Percentiles rank a stretch among this genome's conserved stretches.
Evolutionary conservation across 2,113 vertebrate species (phyloP).

Genomic region (Ictidomys tridecemlineatus): DNA sequence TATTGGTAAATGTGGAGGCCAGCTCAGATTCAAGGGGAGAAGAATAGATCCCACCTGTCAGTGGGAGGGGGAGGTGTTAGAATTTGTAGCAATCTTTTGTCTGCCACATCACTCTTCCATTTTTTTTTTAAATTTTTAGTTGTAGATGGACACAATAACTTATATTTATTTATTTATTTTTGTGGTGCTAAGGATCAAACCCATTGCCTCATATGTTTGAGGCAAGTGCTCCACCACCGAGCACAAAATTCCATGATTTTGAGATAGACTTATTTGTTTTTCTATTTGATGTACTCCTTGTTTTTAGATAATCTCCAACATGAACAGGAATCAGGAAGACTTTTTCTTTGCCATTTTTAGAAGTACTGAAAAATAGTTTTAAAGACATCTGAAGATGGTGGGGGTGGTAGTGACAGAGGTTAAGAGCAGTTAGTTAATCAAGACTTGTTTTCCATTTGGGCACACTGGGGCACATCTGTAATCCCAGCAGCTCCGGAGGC

Average conservation of each 20-base stretch:
- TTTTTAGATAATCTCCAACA: conserved; percentile 47
- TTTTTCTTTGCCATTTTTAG: neutral
- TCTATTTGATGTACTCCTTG: neutral
- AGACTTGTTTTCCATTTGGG: neutral
- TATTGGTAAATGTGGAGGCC: neutral
- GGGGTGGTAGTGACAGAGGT: neutral
- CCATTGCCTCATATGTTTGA: too few relatives aligned
- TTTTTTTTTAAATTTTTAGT: too few relatives aligned
- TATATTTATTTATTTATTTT: too few relatives aligned
- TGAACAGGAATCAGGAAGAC: neutral
- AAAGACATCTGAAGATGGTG: neutral
- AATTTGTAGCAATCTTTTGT: conserved; percentile 2
- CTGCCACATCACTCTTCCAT: neutral
- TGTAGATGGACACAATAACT: too few relatives aligned
- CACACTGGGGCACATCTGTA: too few relatives aligned
- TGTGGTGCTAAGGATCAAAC: too few relatives aligned
- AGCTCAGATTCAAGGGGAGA: neutral
- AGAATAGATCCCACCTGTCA: neutral
- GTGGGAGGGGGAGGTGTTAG: neutral
- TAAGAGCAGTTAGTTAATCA: neutral
- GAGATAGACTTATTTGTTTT: neutral
- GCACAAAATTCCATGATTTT: neutral
- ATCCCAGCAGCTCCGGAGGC: too few relatives aligned
- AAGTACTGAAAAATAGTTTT: conserved; percentile 22
- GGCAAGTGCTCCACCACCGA: too few relatives aligned